Conservation (phyloP, 2,113 vertebrate species). For the Elachura formosa region DNA sequence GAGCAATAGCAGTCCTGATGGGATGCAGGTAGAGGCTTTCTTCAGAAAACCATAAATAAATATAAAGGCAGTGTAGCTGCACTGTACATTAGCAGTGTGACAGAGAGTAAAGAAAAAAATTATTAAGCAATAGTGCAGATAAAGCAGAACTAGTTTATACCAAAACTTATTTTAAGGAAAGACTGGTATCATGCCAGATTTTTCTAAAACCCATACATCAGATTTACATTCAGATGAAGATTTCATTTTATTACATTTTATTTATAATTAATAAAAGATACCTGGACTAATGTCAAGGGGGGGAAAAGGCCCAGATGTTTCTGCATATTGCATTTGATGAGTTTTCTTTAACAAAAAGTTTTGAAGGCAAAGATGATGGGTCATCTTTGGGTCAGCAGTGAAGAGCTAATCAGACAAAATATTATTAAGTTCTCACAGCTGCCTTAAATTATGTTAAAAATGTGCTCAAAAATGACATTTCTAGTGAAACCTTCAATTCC, state of each 20-base stretch:
- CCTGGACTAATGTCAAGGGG: not conserved
- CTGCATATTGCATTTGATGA: not conserved
- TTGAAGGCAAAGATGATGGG: not conserved
- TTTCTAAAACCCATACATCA: not conserved
- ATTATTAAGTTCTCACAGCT: not conserved
- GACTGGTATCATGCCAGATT: not conserved
- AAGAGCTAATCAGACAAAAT: not conserved
- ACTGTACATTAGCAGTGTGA: not conserved
- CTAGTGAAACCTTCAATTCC: not conserved
- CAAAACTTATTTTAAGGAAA: not conserved
- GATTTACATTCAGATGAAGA: not conserved
- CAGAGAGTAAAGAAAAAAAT: not conserved
- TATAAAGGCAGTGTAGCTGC: not conserved
- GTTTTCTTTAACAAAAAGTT: not conserved
- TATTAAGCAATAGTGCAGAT: not conserved
- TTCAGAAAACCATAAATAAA: not conserved
- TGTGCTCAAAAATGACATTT: not conserved
- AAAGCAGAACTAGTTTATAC: not conserved
- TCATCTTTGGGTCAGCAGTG: not conserved
- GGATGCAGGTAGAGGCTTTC: not conserved
- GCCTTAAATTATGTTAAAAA: not conserved
- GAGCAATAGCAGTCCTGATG: not conserved
- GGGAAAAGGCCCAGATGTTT: not conserved
- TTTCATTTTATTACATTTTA: not conserved
- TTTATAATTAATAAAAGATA: not conserved